Conservation (phyloP, 1,140 invertebrate genomes). For the Mya arenaria region DNA sequence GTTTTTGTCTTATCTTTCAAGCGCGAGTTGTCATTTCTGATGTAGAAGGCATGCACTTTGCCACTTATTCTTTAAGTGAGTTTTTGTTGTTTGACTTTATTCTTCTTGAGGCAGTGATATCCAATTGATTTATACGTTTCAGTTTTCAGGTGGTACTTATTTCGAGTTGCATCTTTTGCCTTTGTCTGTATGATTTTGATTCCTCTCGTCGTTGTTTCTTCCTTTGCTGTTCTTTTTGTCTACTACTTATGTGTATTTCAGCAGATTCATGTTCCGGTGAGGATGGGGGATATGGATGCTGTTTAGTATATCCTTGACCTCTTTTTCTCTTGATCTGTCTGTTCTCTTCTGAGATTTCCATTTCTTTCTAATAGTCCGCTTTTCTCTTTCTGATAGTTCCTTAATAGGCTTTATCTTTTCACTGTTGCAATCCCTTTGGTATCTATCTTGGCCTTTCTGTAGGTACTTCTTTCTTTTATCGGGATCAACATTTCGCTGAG, state of each 20-base stretch:
- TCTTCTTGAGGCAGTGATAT: background rate
- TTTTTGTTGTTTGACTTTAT: background rate
- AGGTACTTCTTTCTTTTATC: slow-evolving; percentile 19
- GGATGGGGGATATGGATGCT: background rate
- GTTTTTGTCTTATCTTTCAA: slow-evolving; percentile 53
- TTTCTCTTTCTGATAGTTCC: slow-evolving; percentile 10
- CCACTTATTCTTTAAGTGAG: background rate
- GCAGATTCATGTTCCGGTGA: slow-evolving; percentile 6
- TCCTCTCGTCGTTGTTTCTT: slow-evolving; percentile 13
- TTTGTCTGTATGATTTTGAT: slow-evolving; percentile 4
- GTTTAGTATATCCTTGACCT: background rate
- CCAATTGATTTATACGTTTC: slow-evolving; percentile 6
- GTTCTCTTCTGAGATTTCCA: slow-evolving; percentile 23
- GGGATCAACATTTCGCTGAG: slow-evolving; percentile 10
- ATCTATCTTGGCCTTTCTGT: slow-evolving; percentile 23
- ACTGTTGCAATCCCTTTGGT: background rate
- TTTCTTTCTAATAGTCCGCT: slow-evolving; percentile 1
- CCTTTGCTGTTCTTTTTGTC: slow-evolving; percentile 17
- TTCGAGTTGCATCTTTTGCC: slow-evolving; percentile 19
- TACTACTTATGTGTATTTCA: background rate
- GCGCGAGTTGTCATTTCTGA: slow-evolving; percentile 49
- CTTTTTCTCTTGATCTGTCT: background rate
- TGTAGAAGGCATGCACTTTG: slow-evolving; percentile 39
- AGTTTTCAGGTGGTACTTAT: slow-evolving; percentile 6
- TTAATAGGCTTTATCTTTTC: slow-evolving; percentile 18